Evolutionary conservation across 1,140 invertebrate genomes (phyloP), one percentile per base, ranked within the genome.

Genomic region (Helicorthomorpha holstii): DNA sequence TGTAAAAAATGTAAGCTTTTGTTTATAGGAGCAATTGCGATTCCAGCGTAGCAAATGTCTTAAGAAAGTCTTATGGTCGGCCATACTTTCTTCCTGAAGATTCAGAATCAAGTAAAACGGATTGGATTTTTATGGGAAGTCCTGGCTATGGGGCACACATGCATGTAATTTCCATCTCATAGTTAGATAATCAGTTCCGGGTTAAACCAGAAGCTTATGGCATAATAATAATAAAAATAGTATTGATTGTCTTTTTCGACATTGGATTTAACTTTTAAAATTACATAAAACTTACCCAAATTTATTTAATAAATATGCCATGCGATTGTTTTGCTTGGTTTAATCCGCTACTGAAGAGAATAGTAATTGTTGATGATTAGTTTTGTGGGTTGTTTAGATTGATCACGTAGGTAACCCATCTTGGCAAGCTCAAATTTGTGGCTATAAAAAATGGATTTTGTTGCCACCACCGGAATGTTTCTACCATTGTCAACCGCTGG

Each of bases 51-150:
- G 65, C 67, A 10, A 62, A 64, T 47, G 62, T 68, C 21, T 58
- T 77, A 38, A 55, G 75, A 41, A 45, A 67, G 51, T 67, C 74
- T 58, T 76, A 76, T 58, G 56, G 59, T 2, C 59, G 66, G 25
- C 74, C 74, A 2, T 67, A 72, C 56, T 76, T 76, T 59, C 59
- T 76, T 16, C 72, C 72, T 0, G 49, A 52, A 27, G 79, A 86
- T 67, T 81, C 87, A n/a, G 88, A 93, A 68, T 79, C 83, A 57
- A 84, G 87, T 45, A 79, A 80, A 50, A 82, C 84, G 46, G 91
- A 94, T 72, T 94, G 90, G 75, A 83, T 95, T 56, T 92, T 96
- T 64, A 82, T 95, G 76, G 75, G 73, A 27, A 85, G 85, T 49
- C 89, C 86, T 60, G 84, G 90, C 58, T 81, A 86, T 64, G 90